A percentile compares a stretch with the other conserved stretches of the same genome.
These are phyloP conservation scores for Andrena marginata DNA, from an alignment of 2,888 invertebrate genomes.

Conservation along the genomic window DNA sequence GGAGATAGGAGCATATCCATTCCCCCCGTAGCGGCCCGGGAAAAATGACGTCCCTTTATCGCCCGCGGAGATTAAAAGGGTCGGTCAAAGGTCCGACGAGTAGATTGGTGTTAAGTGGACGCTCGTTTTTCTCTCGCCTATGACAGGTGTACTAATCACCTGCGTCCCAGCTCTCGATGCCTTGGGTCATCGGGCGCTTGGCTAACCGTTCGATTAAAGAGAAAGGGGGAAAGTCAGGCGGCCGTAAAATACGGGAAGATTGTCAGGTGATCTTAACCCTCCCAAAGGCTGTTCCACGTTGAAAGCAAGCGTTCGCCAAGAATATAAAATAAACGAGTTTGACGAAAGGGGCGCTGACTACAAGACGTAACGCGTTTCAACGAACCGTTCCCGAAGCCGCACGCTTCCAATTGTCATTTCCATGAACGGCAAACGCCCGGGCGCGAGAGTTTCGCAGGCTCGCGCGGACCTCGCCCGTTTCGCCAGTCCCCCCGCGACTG, in stretches of 20 bases:
- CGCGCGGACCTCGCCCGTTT: background rate
- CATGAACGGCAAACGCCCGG: constrained; percentile 3
- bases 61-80: constrained; percentile 35
- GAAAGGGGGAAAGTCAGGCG: background rate
- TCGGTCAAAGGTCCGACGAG: constrained; percentile 32
- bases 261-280: too few relatives aligned
- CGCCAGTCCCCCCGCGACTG: constrained; percentile 8
- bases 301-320: too few relatives aligned
- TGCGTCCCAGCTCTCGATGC: background rate
- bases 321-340: too few relatives aligned
- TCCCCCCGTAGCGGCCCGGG: background rate
- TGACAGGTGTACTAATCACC: constrained; percentile 26
- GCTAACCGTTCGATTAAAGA: background rate
- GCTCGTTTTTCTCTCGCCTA: constrained; percentile 1
- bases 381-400: too few relatives aligned
- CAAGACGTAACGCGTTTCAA: too few relatives aligned
- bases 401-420: constrained; percentile 12
- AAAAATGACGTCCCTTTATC: constrained; percentile 15
- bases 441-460: background rate
- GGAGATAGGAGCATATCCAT: background rate
- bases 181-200: background rate
- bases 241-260: too few relatives aligned
- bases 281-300: too few relatives aligned
- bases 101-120: constrained; percentile 27
- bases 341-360: too few relatives aligned